Percentiles rank a stretch among this genome's conserved stretches.
Conservation (phyloP, 37 sponge, comb jelly and placozoan species). For the Hexactinellida sp. region DNA sequence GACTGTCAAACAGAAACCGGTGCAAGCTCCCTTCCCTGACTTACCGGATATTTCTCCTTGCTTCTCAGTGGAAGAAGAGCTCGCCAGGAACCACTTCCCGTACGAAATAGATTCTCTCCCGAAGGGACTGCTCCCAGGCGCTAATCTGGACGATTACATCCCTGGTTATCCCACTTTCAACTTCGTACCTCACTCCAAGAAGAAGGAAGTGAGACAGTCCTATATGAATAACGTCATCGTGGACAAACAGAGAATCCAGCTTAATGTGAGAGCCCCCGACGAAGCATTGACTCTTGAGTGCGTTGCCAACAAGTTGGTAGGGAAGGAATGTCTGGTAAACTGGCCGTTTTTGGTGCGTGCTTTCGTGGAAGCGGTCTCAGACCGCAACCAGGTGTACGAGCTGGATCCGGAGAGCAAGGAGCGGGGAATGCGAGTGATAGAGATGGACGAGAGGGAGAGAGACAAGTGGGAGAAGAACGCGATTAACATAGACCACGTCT, state of each 20-base stretch:
- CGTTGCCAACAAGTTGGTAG: conserved; percentile 56
- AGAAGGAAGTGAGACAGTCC: neutral
- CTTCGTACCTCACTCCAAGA: conserved; percentile 48
- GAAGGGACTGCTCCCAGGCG: conserved; percentile 41
- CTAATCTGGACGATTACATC: conserved; percentile 50
- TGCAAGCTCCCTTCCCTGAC: neutral
- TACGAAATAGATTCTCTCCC: neutral
- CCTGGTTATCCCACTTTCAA: conserved; percentile 85
- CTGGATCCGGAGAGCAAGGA: neutral
- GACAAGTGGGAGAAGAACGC: conserved; percentile 29
- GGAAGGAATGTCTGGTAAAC: conserved; percentile 44
- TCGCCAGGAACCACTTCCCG: conserved; percentile 24
- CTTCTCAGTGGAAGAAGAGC: conserved; percentile 19
- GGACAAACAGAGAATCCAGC: neutral
- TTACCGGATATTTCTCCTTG: conserved; percentile 31
- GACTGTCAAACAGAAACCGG: neutral
- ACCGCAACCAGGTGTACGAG: conserved; percentile 27
- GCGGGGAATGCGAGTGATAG: neutral
- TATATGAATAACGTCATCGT: neutral
- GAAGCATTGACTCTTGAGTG: conserved; percentile 18
- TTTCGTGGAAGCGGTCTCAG: conserved; percentile 45
- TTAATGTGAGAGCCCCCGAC: neutral
- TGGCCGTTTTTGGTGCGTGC: conserved; percentile 83
- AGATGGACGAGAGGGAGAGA: conserved; percentile 14
- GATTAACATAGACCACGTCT: neutral